Evolutionary conservation across 2,113 vertebrate genomes (phyloP).

Genomic region (Pardalotus punctatus): DNA sequence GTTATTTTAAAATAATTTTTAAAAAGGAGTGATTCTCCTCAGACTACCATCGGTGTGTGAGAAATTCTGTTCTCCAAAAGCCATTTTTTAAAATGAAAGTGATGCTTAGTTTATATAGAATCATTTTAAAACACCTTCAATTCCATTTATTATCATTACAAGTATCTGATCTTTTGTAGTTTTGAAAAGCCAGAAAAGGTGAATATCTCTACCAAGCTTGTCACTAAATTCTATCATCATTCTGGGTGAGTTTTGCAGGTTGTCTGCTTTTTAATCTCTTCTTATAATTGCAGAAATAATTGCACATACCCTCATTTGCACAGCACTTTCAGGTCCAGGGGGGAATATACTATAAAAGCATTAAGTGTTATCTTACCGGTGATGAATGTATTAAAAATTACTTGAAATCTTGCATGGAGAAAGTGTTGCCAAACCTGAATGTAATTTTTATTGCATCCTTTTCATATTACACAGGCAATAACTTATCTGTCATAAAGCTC

Average conservation of each 20-base stretch:
- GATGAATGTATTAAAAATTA: not conserved
- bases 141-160: not conserved
- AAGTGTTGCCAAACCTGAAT: not conserved
- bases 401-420: not conserved
- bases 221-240: not conserved
- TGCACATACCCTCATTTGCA: not conserved
- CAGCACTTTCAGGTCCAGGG: not conserved
- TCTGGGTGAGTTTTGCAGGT: not conserved
- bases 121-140: not conserved
- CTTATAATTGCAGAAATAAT: not conserved
- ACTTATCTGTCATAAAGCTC: not conserved
- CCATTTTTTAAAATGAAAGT: not conserved
- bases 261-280: not conserved
- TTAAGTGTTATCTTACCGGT: not conserved
- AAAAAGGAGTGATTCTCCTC: not conserved
- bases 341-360: not conserved
- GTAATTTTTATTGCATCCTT: not conserved
- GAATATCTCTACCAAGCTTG: not conserved
- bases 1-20: not conserved
- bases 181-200: not conserved
- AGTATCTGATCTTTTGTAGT: not conserved
- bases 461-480: not conserved
- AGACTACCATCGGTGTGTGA: fast-evolving
- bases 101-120: not conserved
- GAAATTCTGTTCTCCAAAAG: not conserved